Evolutionary conservation across 2,888 invertebrate species (phyloP), one percentile per base, ranked within the genome.

Genomic region (Heliconius cydno): DNA sequence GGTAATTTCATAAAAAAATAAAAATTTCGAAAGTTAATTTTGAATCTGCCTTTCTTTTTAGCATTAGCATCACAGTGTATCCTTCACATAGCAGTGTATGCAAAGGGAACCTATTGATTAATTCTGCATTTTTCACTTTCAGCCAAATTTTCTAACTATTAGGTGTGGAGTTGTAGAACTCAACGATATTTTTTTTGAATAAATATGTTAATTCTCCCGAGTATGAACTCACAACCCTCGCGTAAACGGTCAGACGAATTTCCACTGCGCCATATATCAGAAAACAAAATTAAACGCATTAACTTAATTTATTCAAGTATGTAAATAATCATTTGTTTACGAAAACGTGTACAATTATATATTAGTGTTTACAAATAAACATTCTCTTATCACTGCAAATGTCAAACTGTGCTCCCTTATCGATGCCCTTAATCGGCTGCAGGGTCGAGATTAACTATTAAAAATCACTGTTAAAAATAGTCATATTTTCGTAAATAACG

Each of bases 351-450:
- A 73, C 72, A 66, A 81, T 80, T 73, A 4, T 60, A 73, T 67
- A 66, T 82, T 80, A 41, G 15, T 52, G 41, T 25, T 46, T 70
- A 75, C 60, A 78, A 74, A 80, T 46, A 76, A 79, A 78, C 52
- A 73, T 68, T 7, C 52, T 22, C 25, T 78, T 79, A 78, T 80
- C 79, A 75, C 41, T 25, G 66, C 82, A 81, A 82, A 83, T 83
- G 70, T 86, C 85, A 85, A 87, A 88, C 89, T 88, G 87, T 87
- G 87, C 52, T 83, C 87, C 77, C 79, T 84, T 84, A 86, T 83
- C 84, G 52, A 82, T 85, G 87, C 87, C 89, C 89, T 87, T 87
- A 86, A 87, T 88, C 83, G 81, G 74, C 66, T 82, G 74, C 85
- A 88, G 87, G 76, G 72, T 70, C 78, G 66, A 28, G 67, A 73